These are phyloP conservation scores for Nicator chloris DNA, from an alignment of 2,113 vertebrate genomes.

Conservation along the genomic window DNA sequence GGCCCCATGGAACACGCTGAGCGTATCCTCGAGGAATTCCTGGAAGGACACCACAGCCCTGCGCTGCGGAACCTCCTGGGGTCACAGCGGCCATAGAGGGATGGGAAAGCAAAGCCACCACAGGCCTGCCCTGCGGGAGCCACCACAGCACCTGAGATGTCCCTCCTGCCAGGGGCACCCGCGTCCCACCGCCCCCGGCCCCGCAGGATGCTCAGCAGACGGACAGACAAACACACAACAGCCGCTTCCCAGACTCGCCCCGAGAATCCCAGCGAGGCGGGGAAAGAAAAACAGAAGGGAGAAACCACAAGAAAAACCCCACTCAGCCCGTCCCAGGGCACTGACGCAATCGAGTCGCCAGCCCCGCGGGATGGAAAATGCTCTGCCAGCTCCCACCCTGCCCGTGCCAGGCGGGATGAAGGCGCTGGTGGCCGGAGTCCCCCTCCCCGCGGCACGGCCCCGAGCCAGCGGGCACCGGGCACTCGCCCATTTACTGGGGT, in stretches of 20 bases:
- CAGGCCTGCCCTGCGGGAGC: background rate
- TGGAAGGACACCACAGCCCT: background rate
- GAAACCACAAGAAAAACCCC: conserved; percentile 60
- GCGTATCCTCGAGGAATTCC: background rate
- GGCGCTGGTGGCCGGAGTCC: background rate
- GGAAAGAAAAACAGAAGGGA: background rate
- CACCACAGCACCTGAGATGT: background rate
- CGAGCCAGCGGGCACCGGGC: background rate
- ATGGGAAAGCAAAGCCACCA: background rate
- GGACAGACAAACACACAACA: background rate
- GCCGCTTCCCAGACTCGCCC: background rate
- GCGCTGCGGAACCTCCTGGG: rapidly evolving
- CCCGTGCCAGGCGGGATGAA: background rate
- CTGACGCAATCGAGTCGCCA: background rate
- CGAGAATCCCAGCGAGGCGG: background rate
- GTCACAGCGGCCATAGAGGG: rapidly evolving
- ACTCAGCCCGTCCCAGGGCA: conserved; percentile 23
- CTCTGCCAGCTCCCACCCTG: background rate
- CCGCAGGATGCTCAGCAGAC: background rate
- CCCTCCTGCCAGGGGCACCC: background rate
- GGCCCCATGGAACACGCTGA: rapidly evolving
- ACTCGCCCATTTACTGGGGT: background rate
- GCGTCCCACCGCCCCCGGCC: rapidly evolving
- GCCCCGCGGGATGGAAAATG: background rate
- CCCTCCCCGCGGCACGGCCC: background rate